Conservation (phyloP, 2,113 vertebrate species). For the Bos javanicus region DNA sequence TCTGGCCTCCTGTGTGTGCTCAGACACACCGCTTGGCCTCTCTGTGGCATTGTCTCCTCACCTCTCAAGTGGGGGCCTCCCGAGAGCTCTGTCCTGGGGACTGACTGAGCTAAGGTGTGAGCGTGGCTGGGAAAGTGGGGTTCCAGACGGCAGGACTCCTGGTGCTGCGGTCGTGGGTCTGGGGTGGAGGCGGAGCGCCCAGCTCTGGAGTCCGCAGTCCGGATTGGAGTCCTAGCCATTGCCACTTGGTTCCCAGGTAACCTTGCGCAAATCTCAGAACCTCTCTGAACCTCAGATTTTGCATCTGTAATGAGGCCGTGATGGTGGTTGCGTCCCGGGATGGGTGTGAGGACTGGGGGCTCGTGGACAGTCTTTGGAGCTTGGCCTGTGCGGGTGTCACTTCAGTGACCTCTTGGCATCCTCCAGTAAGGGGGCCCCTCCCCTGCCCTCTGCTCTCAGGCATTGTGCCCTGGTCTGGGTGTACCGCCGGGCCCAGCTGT, state of each 20-base stretch:
- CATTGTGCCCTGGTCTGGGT: accelerated
- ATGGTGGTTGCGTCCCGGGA: not conserved
- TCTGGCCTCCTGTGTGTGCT: not conserved
- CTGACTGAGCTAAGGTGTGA: accelerated
- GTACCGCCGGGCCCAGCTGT: not conserved
- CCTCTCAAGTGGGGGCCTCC: not conserved
- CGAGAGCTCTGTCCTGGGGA: accelerated
- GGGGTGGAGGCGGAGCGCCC: not conserved
- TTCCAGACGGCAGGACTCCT: accelerated
- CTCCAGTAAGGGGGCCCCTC: not conserved
- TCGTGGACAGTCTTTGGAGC: not conserved
- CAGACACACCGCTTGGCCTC: accelerated
- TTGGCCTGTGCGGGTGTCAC: no score
- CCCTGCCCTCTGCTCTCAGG: not conserved
- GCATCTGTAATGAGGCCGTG: not conserved
- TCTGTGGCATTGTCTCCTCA: not conserved
- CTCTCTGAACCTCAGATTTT: not conserved
- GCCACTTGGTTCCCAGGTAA: not conserved
- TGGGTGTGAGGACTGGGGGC: not conserved
- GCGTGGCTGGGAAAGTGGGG: accelerated
- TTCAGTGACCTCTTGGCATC: not conserved
- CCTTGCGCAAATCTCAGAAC: accelerated
- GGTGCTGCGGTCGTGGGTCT: accelerated
- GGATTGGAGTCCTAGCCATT: not conserved
- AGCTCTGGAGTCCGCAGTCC: accelerated